Conservation (phyloP, 2,113 vertebrate genomes). For the Hippoglossus stenolepis region DNA sequence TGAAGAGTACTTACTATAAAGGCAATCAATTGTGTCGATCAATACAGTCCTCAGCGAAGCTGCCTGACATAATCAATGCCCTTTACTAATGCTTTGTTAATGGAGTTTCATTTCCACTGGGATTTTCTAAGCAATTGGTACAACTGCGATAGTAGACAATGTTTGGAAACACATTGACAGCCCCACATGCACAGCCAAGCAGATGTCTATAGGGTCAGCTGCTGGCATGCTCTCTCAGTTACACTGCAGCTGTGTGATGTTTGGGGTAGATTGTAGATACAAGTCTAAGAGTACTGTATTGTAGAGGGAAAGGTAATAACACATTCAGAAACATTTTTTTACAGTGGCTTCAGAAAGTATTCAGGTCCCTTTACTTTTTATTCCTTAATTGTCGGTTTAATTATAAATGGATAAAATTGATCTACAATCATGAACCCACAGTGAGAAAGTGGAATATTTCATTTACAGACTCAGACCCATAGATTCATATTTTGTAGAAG, state of each 20-base stretch:
- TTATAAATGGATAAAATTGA: no score
- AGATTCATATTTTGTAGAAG: no score
- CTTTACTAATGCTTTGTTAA: constrained; percentile 48
- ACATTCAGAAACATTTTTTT: neutral
- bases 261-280: neutral
- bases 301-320: neutral
- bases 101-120: constrained; percentile 42
- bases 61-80: constrained; percentile 22
- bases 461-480: no score
- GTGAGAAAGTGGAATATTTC: no score
- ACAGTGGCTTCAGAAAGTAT: neutral
- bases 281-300: neutral
- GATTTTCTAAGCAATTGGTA: constrained; percentile 15
- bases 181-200: neutral
- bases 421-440: no score
- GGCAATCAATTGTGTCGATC: constrained; percentile 36
- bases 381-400: no score
- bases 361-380: no score
- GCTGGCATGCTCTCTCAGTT: neutral
- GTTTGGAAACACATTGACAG: neutral
- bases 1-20: constrained; percentile 30
- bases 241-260: neutral
- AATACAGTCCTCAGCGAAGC: constrained; percentile 30
- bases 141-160: constrained; percentile 19
- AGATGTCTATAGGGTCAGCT: neutral